These are phyloP conservation scores for Nebria ingens DNA, from an alignment of 1,140 invertebrate genomes.

Conservation along the genomic window DNA sequence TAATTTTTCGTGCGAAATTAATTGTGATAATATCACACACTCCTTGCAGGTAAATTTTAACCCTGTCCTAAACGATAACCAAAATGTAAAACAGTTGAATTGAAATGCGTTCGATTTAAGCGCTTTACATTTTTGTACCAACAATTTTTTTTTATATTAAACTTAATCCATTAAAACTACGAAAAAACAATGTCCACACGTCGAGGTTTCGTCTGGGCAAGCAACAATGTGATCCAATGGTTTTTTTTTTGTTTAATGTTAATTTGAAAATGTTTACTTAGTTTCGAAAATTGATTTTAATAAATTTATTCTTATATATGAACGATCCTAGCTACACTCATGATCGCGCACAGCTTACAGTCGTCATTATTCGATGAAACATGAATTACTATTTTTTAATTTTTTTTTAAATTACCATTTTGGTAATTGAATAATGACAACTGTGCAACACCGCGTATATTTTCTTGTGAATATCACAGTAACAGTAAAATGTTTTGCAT, in stretches of 20 bases:
- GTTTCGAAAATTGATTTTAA: background rate
- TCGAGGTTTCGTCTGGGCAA: no score
- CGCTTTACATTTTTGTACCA: no score
- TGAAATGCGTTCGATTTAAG: no score
- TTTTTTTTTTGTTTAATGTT: no score
- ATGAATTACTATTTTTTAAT: no score
- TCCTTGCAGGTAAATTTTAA: background rate
- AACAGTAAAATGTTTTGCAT: slow-evolving; percentile 23
- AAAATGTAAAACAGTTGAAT: background rate
- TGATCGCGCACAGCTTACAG: background rate
- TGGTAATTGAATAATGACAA: no score
- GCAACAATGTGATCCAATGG: background rate
- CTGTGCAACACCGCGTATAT: background rate
- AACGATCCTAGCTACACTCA: slow-evolving; percentile 6
- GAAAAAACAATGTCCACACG: no score
- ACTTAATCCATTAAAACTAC: no score
- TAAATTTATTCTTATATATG: no score
- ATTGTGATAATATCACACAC: slow-evolving; percentile 1
- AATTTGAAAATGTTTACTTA: background rate
- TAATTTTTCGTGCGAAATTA: background rate
- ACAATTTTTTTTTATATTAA: no score
- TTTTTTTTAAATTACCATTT: background rate
- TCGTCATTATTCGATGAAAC: background rate
- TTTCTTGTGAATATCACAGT: slow-evolving; percentile 23
- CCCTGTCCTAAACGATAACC: background rate